Percentiles rank a stretch among this genome's conserved stretches.
Conservation (phyloP, 1,140 invertebrate species). For the Chymomyza costata region DNA sequence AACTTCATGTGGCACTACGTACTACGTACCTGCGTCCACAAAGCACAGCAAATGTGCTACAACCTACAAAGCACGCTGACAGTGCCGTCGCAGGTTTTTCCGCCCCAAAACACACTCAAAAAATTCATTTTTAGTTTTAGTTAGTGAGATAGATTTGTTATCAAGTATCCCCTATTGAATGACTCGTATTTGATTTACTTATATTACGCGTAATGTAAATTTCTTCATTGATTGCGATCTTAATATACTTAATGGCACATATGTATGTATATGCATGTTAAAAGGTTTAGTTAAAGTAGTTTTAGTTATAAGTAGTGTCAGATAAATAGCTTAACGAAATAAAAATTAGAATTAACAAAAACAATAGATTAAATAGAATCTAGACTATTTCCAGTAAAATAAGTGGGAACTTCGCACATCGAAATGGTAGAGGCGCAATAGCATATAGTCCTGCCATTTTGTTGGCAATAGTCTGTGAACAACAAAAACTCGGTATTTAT, state of each 20-base stretch:
- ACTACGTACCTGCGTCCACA: conserved; percentile 37
- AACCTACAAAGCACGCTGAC: neutral
- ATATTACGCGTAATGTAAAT: no score
- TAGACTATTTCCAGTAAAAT: conserved; percentile 62
- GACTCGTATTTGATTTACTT: no score
- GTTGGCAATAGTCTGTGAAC: conserved; percentile 56
- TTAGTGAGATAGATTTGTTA: conserved; percentile 20
- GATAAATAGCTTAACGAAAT: no score
- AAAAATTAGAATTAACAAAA: conserved; percentile 31
- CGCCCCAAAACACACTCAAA: neutral
- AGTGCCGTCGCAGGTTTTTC: no score
- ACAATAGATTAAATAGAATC: conserved; percentile 12
- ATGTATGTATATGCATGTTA: no score
- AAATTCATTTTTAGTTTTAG: conserved; percentile 12
- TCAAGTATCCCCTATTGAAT: conserved; percentile 11
- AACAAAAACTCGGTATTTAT: conserved; percentile 6
- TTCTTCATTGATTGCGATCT: no score
- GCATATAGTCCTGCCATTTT: conserved; percentile 72
- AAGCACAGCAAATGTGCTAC: conserved; percentile 23
- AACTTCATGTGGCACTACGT: conserved; percentile 46
- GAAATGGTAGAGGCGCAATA: conserved; percentile 63
- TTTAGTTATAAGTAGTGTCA: no score
- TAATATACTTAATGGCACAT: no score
- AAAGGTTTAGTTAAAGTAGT: no score
- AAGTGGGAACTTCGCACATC: conserved; percentile 63